These are phyloP conservation scores for Callocephalon fimbriatum DNA, from an alignment of 2,113 vertebrate species.

Conservation along the genomic window DNA sequence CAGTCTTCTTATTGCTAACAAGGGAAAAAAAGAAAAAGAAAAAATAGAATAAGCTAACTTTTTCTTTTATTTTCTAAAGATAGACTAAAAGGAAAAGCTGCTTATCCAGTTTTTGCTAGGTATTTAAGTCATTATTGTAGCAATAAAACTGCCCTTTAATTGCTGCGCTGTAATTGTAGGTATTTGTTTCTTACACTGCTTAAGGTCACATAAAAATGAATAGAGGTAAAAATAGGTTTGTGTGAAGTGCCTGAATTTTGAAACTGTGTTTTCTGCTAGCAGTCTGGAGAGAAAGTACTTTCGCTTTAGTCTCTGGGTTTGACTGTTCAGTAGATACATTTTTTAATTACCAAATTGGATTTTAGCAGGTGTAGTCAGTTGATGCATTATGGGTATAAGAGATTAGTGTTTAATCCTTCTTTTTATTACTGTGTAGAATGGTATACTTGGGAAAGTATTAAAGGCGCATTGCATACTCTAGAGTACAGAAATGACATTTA, in stretches of 20 bases:
- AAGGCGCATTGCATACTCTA: slow-evolving; percentile 10
- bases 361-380: slow-evolving; percentile 59
- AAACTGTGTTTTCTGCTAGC: neutral
- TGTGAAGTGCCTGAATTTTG: slow-evolving; percentile 41
- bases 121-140: slow-evolving; percentile 29
- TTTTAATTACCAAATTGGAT: slow-evolving; percentile 70
- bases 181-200: slow-evolving; percentile 49
- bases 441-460: slow-evolving; percentile 38
- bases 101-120: slow-evolving; percentile 26
- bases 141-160: slow-evolving; percentile 55
- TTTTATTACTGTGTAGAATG: slow-evolving; percentile 37
- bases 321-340: slow-evolving; percentile 20
- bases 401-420: slow-evolving; percentile 63
- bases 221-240: slow-evolving; percentile 39
- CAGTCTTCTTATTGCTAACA: neutral
- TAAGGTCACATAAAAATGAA: slow-evolving; percentile 52
- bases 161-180: slow-evolving; percentile 45
- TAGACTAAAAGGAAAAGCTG: neutral
- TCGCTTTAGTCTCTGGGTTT: neutral
- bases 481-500: slow-evolving; percentile 52
- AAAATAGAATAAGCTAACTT: neutral
- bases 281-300: slow-evolving; percentile 9
- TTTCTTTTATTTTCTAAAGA: neutral
- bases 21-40: neutral
- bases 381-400: slow-evolving; percentile 53